A percentile compares a stretch with the other conserved stretches of the same genome.
Conservation (phyloP, 2,113 vertebrate species). For the Neodontobutis hainanensis region DNA sequence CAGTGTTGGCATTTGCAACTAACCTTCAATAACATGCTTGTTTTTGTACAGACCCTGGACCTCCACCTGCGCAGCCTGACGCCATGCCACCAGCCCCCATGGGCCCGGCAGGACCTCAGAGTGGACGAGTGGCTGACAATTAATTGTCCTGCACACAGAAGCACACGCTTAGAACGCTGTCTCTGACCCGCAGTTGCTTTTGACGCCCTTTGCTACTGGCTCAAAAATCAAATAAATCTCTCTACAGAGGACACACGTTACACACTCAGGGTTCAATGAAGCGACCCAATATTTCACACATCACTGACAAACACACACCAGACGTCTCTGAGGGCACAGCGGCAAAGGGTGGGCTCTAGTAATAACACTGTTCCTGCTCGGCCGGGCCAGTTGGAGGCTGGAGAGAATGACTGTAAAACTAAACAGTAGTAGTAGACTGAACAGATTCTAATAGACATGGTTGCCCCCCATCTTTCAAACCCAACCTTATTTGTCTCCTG, state of each 20-base stretch:
- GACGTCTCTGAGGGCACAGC: conserved; percentile 70
- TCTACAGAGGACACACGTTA: conserved; percentile 27
- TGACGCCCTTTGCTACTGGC: conserved; percentile 64
- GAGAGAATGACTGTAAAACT: conserved; percentile 48
- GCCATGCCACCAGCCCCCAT: conserved; percentile 81
- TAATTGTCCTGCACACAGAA: conserved; percentile 44
- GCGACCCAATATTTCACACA: conserved; percentile 33
- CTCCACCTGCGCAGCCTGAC: conserved; percentile 80
- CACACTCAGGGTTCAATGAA: conserved; percentile 58
- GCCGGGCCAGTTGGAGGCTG: conserved; percentile 41
- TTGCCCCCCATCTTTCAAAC: conserved; percentile 26
- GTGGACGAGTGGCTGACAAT: conserved; percentile 76
- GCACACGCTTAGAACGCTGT: conserved; percentile 37
- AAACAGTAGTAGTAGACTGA: conserved; percentile 1
- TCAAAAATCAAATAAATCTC: conserved; percentile 22
- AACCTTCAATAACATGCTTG: background rate
- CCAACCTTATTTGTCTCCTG: conserved; percentile 24
- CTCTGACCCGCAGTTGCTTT: conserved; percentile 40
- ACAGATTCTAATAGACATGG: conserved; percentile 52
- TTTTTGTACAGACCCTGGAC: conserved; percentile 59
- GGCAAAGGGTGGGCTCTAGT: conserved; percentile 55
- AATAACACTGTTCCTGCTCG: conserved; percentile 69
- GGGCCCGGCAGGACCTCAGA: conserved; percentile 77
- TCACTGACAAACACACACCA: conserved; percentile 36
- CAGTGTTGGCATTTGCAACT: background rate